phyloP scores from a whole-genome alignment of 2,888 invertebrate species.

The Cephus nigrinus region DNA sequence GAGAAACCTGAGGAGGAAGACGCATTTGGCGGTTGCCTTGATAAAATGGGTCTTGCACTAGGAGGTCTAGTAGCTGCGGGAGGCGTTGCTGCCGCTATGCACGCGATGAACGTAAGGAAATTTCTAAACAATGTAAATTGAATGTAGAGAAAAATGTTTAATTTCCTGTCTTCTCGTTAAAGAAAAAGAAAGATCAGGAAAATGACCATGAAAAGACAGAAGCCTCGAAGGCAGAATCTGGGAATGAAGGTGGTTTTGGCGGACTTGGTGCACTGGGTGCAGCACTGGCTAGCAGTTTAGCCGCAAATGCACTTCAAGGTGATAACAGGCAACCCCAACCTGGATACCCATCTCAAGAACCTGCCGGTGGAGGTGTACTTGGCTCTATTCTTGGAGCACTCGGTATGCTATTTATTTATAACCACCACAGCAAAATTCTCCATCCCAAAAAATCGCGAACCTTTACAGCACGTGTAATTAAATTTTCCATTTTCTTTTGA shows the following conservation, averaged over 20 bases:
- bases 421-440: neutral
- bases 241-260: constrained; percentile 48
- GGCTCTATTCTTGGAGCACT: constrained; percentile 60
- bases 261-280: constrained; percentile 53
- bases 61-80: constrained; percentile 62
- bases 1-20: constrained; percentile 52
- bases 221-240: constrained; percentile 45
- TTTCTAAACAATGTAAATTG: neutral
- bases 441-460: neutral
- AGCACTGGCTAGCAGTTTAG: constrained; percentile 58
- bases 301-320: constrained; percentile 53
- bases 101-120: constrained; percentile 52
- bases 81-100: constrained; percentile 60
- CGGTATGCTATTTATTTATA: constrained; percentile 39
- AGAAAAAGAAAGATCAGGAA: constrained; percentile 42
- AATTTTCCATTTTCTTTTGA: neutral
- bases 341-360: constrained; percentile 54
- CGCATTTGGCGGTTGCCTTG: constrained; percentile 51
- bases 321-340: constrained; percentile 43
- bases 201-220: constrained; percentile 53
- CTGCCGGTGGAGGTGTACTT: constrained; percentile 47
- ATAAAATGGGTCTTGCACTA: constrained; percentile 60
- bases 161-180: constrained; percentile 8
- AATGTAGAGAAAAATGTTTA: neutral
- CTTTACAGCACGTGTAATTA: neutral